Conservation (phyloP, 1,140 invertebrate genomes). For the Drosophila repletoides region DNA sequence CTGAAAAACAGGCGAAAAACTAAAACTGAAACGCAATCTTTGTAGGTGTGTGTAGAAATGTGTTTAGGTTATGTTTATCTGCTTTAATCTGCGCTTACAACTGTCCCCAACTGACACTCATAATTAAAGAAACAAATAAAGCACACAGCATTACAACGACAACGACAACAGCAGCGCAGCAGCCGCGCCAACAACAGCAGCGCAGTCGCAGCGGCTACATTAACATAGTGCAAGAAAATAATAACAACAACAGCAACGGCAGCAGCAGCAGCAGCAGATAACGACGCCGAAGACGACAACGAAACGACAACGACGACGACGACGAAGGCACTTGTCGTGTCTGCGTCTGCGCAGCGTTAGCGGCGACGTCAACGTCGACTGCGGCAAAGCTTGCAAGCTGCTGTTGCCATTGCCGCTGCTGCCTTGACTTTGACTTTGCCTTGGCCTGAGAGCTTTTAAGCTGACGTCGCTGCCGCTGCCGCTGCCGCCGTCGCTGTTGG, state of each 20-base stretch:
- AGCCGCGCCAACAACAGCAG: constrained; percentile 18
- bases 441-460: constrained; percentile 52
- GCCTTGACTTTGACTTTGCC: constrained; percentile 64
- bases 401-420: constrained; percentile 31
- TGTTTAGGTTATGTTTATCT: constrained; percentile 58
- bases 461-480: constrained; percentile 33
- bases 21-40: constrained; percentile 29
- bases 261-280: constrained; percentile 23
- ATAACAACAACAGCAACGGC: constrained; percentile 24
- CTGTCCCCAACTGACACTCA: constrained; percentile 78
- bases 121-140: constrained; percentile 82
- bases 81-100: constrained; percentile 68
- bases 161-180: constrained; percentile 14
- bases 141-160: constrained; percentile 38
- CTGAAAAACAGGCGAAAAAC: constrained; percentile 25
- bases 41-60: constrained; percentile 33
- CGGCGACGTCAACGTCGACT: not conserved
- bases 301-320: constrained; percentile 5
- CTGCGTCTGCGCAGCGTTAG: constrained; percentile 37
- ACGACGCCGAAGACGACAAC: constrained; percentile 7
- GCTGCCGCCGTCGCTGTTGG: constrained; percentile 48
- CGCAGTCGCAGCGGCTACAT: constrained; percentile 44
- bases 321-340: constrained; percentile 69
- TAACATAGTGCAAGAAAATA: constrained; percentile 58
- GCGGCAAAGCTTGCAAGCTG: constrained; percentile 52